Conservation (phyloP, 2,113 vertebrate genomes). For the Mohoua ochrocephala region DNA sequence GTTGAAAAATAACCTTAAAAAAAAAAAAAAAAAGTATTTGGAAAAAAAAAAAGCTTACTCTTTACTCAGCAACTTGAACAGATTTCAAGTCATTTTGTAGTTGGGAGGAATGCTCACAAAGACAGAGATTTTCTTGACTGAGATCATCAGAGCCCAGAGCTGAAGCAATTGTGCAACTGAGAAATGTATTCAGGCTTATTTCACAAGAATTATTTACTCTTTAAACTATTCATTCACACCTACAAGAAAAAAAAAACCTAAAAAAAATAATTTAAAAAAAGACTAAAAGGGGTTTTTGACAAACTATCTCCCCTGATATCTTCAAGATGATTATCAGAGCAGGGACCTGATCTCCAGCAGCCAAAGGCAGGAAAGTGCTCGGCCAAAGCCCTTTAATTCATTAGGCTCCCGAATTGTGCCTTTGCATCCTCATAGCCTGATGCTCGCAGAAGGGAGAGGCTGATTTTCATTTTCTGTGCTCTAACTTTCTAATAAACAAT, state of each 20-base stretch:
- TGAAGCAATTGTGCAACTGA: slow-evolving; percentile 32
- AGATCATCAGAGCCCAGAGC: slow-evolving; percentile 46
- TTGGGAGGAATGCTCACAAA: slow-evolving; percentile 44
- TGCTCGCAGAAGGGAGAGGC: slow-evolving; percentile 5
- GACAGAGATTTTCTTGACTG: slow-evolving; percentile 12
- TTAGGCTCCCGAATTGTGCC: slow-evolving; percentile 26
- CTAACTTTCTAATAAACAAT: slow-evolving; percentile 66
- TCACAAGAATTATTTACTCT: slow-evolving; percentile 39
- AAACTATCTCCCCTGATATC: background rate
- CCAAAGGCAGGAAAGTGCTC: background rate
- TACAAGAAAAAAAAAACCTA: background rate
- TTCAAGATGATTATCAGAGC: background rate
- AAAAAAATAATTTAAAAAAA: background rate
- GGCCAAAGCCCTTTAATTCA: slow-evolving; percentile 43
- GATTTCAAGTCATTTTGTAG: slow-evolving; percentile 47
- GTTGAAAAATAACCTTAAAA: slow-evolving; percentile 19
- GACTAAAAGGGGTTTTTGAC: background rate
- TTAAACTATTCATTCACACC: slow-evolving; percentile 34
- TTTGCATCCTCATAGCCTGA: slow-evolving; percentile 27
- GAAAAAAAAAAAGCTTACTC: background rate
- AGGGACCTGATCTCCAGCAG: background rate
- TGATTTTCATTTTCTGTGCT: slow-evolving; percentile 56
- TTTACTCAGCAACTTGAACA: slow-evolving; percentile 30
- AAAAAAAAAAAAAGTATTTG: background rate
- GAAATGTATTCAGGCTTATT: slow-evolving; percentile 3